Conservation (phyloP, 2,888 invertebrate species). For the Amphimallon solstitiale region DNA sequence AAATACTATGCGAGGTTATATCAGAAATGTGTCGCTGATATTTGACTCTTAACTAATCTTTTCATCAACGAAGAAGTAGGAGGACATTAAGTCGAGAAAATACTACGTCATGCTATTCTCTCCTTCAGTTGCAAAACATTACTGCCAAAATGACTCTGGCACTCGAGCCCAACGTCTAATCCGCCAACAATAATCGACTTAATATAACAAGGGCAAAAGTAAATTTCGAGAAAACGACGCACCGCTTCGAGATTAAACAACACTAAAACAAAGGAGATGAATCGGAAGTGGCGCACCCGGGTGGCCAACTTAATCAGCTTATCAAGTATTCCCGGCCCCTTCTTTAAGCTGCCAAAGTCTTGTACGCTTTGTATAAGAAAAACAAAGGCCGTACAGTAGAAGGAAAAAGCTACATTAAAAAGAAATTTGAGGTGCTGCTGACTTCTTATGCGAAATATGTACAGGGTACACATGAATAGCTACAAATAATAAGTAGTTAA, state of each 20-base stretch:
- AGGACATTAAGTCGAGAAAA: slow-evolving; percentile 17
- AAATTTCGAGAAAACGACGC: slow-evolving; percentile 28
- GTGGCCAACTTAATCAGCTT: slow-evolving; percentile 35
- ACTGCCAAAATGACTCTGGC: slow-evolving; percentile 21
- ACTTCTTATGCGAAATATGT: background rate
- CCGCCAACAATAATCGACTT: slow-evolving; percentile 32
- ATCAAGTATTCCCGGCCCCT: slow-evolving; percentile 25
- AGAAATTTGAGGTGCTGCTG: background rate
- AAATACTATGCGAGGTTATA: slow-evolving; percentile 5
- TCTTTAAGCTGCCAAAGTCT: slow-evolving; percentile 19
- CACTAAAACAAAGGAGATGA: slow-evolving; percentile 31
- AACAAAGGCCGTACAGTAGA: background rate
- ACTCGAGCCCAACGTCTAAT: slow-evolving; percentile 23
- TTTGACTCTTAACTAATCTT: slow-evolving; percentile 18
- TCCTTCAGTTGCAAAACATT: slow-evolving; percentile 29
- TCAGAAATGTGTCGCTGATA: slow-evolving; percentile 14
- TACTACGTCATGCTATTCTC: slow-evolving; percentile 14
- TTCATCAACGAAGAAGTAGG: slow-evolving; percentile 3
- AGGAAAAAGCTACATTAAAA: slow-evolving; percentile 1
- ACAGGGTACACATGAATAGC: too few species aligned
- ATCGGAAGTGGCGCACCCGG: slow-evolving; percentile 27
- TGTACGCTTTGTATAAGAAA: slow-evolving; percentile 13
- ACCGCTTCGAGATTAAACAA: slow-evolving; percentile 32
- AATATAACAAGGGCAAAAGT: slow-evolving; percentile 31
- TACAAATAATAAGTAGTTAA: too few species aligned